Evolutionary conservation across 2,113 vertebrate species (phyloP), one percentile per base, ranked within the genome.

Genomic region (Mugil cephalus): DNA sequence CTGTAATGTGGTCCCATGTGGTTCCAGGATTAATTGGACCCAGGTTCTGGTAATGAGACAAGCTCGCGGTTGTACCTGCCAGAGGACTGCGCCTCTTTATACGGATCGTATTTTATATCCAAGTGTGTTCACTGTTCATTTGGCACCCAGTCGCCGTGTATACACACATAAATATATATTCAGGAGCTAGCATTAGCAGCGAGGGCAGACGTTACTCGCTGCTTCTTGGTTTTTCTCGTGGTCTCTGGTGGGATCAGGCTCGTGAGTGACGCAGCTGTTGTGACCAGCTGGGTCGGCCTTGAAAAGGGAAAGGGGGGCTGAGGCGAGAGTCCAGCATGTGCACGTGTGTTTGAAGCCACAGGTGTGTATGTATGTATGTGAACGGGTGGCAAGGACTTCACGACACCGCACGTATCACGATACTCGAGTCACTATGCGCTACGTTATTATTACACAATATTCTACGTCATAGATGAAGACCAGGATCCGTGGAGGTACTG

Each of bases 261-360:
- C 1, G 34, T 42, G 77, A 72, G 34, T 42, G 77, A 72, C 64
- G 13, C 89, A 89, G 89, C 90, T 92, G 90, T 87, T 73, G 79
- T 4, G 67, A 77, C 85, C 85, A 86, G 83, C 86, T 88, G 88
- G 86, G 69, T 71, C 2, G 10, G 58, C 64, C 19, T 1, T 83
- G 77, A 67, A 76, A 69, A 78, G 69, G 17, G 66, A 68, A 66
- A 72, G 47, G 55, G n/a, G 59, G 53, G 12, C 56, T 51, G 15
- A 15, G 62, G 35, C 21, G 35, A 45, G 35, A 43, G 39, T 17
- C 8, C 5, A 48, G 47, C 19, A 19, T 36, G 46, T 73, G 64
- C 59, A 47, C 0, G 55, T 48, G 10, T 69, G 78, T 62, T 3
- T 7, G 10, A 14, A 18, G 36, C 11, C 65, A 67, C 50, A 10